Evolutionary conservation across 2,888 invertebrate genomes (phyloP).

Genomic region (Ametastegia equiseti): DNA sequence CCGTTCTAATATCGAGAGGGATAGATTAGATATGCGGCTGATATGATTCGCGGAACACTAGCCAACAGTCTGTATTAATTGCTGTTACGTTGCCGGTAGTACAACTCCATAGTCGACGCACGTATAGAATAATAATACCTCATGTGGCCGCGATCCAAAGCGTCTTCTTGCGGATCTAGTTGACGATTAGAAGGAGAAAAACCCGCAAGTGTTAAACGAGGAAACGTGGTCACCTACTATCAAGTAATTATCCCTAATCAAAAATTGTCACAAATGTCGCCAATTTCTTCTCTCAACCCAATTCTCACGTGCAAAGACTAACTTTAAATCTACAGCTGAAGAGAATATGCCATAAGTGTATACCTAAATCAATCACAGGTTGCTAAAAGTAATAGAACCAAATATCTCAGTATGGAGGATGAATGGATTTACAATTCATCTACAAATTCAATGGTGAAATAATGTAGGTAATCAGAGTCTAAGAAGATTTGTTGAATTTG

Average conservation of each 20-base stretch:
- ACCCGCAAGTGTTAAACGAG: not conserved
- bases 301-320: not conserved
- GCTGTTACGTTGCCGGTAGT: not conserved
- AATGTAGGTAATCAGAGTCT: too few species aligned
- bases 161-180: slow-evolving; percentile 37
- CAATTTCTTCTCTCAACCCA: not conserved
- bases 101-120: slow-evolving; percentile 14
- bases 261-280: not conserved
- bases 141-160: slow-evolving; percentile 28
- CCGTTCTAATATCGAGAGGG: not conserved
- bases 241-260: not conserved
- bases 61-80: slow-evolving; percentile 4
- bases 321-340: not conserved
- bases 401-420: not conserved
- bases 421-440: not conserved
- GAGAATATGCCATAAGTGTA: too few species aligned
- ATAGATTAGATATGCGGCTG: slow-evolving; percentile 31
- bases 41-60: slow-evolving; percentile 13
- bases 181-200: not conserved
- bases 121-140: slow-evolving; percentile 32
- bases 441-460: not conserved
- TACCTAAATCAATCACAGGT: not conserved
- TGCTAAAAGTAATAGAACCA: not conserved
- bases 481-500: not conserved
- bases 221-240: slow-evolving; percentile 15